Base-by-base conservation (phyloP, 2,888 invertebrate genomes). In the Pseudococcus viburni region DNA sequence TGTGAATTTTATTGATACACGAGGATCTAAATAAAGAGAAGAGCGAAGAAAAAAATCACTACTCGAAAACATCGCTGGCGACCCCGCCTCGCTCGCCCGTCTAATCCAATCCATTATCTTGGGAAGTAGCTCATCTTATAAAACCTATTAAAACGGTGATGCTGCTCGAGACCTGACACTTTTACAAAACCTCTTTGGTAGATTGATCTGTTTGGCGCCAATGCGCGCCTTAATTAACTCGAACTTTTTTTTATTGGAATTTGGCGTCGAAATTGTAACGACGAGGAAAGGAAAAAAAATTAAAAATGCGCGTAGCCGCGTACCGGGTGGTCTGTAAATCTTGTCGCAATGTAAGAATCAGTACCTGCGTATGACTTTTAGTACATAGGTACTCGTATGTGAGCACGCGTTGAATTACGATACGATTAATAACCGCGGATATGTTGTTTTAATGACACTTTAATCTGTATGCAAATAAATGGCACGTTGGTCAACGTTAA, bases 141-240 rank as follows among this genome's bases (percentile, higher is more conserved):
- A 86, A 86, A 59, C 59, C 59, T 68, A 64, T 68, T 86, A 86
- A 68, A 86, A 86, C 33, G 26, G 19, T 22, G 86, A 59, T 59
- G 64, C 86, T 59, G 68, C 42, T 86, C 46, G 59, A 86, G 46
- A 68, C 86, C 68, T 68, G 86, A 86, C 86, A 86, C 68, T 86
- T 86, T 86, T 86, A 86, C 55, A 86, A 86, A 68, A 59, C 86
- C 64, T 86, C 86, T 68, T 46, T 46, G 86, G 86, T 86, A 86
- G 86, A 86, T 86, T 86, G 86, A 86, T 86, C 86, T 86, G 86
- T 86, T 86, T 68, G 86, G 86, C 86, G 86, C 86, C 86, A 86
- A 86, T 86, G 33, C 48, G 59, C 85, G 42, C 86, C 86, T 86
- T 86, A 86, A 86, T 86, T 86, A 86, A 86, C 86, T 86, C 59